Evolutionary conservation across 1,140 invertebrate genomes (phyloP).

Genomic region (Rhagoletis zephyria): DNA sequence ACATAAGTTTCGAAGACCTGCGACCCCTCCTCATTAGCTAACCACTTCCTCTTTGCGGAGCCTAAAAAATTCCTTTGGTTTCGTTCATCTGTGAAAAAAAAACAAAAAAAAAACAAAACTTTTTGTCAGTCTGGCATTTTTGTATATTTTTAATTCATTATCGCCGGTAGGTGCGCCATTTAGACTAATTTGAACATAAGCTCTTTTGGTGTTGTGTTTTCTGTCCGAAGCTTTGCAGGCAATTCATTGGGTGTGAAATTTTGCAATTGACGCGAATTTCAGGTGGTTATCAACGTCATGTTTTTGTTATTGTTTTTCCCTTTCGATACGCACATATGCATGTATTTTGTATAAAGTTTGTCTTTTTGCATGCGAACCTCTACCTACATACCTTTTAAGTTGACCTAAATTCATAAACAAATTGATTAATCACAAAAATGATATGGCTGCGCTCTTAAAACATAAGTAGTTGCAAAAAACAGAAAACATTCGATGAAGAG

Average conservation of each 20-base stretch:
- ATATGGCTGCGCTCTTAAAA: not conserved
- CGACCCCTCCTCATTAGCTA: not conserved
- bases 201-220: not conserved
- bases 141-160: not conserved
- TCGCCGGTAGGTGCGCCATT: not conserved
- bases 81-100: not conserved
- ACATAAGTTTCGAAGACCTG: not conserved
- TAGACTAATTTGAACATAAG: constrained; percentile 17
- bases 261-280: constrained; percentile 11
- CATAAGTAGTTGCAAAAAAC: not conserved
- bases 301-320: not conserved
- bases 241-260: constrained; percentile 38
- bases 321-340: no score
- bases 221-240: not conserved
- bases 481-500: not conserved
- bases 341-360: not conserved
- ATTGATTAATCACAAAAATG: constrained; percentile 39
- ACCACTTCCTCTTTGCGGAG: not conserved
- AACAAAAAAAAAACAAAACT: not conserved
- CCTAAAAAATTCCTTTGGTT: not conserved
- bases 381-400: not conserved
- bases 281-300: not conserved
- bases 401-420: constrained; percentile 35
- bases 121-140: not conserved
- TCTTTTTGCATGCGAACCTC: not conserved